Percentiles rank a stretch among this genome's conserved stretches.
phyloP scores from a whole-genome alignment of 2,888 invertebrate genomes.

The Margaritifera margaritifera region DNA sequence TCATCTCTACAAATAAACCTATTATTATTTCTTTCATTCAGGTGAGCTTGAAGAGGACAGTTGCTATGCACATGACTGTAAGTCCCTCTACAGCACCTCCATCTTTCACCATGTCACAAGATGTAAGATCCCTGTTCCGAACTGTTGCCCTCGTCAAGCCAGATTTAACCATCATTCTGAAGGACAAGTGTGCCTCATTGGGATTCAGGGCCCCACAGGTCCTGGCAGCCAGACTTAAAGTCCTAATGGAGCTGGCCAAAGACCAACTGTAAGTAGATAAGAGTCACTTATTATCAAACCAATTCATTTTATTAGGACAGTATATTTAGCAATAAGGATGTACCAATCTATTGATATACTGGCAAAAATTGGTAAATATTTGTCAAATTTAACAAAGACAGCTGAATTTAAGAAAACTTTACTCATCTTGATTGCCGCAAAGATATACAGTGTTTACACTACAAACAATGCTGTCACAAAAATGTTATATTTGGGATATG shows the following conservation, averaged over 20 bases:
- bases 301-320: not conserved
- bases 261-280: constrained; percentile 69
- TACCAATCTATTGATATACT: too few relatives aligned
- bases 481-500: too few relatives aligned
- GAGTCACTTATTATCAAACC: not conserved
- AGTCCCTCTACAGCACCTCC: constrained; percentile 48
- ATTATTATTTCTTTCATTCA: constrained; percentile 29
- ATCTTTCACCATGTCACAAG: constrained; percentile 50
- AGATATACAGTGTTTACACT: too few relatives aligned
- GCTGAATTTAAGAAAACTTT: too few relatives aligned
- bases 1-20: too few relatives aligned
- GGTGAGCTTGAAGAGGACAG: constrained; percentile 58
- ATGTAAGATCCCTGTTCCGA: constrained; percentile 66
- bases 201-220: constrained; percentile 69
- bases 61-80: constrained; percentile 64
- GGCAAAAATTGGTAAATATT: too few relatives aligned
- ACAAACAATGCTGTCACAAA: too few relatives aligned
- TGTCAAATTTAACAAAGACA: too few relatives aligned
- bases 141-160: constrained; percentile 68
- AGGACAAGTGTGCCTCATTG: constrained; percentile 67
- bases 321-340: not conserved
- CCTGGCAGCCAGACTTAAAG: constrained; percentile 65
- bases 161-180: constrained; percentile 65
- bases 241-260: constrained; percentile 65
- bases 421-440: too few relatives aligned